Evolutionary conservation across 2,113 vertebrate species (phyloP), one percentile per base, ranked within the genome.

Genomic region (Gadus chalcogrammus): DNA sequence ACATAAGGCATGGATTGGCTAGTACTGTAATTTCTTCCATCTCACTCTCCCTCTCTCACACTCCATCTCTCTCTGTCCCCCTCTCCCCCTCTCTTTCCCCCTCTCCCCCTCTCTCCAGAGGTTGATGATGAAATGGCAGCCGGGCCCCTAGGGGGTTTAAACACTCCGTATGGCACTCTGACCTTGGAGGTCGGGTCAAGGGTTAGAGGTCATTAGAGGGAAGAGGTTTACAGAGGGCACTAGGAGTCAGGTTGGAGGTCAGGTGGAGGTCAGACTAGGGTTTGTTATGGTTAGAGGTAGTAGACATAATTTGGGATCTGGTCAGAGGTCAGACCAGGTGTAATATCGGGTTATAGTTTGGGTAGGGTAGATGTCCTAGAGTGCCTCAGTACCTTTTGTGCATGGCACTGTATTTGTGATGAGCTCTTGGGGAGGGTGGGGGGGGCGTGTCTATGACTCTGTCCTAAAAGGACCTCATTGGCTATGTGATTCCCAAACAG

Each of bases 1-100:
- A 83, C 69, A 63, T 88, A 93, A 92, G 88, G 91, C 91, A 88
- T 84, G 65, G 72, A 78, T 81, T 71, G 84, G 83, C 77, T 60
- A 66, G 67, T 68, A 59, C 66, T 80, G 75, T 74, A 69, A 58
- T 48, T 38, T 15, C 73, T 75, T 62, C 65, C 52, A n/a, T 58
- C 61, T 68, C 64, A 2, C 56, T 8, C 53, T 66, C 3, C 0
- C 17, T 42, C 17, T 64, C 27, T 35, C 16, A 35, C 62, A 4
- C 28, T 64, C 8, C 3, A 8, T 22, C 8, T 11, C 12, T 24
- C 22, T 64, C 28, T 35, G 1, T 38, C 15, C 9, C 27, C 1
- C 2, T 38, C 28, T 31, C 31, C 6, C 31, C 6, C 31, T 42
- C 17, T 42, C 31, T n/a, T n/a, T 7, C 48, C 55, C 31, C 1